Percentiles rank a stretch among this genome's conserved stretches.
phyloP scores from a whole-genome alignment of 2,888 invertebrate genomes.

The Melanotus villosus region DNA sequence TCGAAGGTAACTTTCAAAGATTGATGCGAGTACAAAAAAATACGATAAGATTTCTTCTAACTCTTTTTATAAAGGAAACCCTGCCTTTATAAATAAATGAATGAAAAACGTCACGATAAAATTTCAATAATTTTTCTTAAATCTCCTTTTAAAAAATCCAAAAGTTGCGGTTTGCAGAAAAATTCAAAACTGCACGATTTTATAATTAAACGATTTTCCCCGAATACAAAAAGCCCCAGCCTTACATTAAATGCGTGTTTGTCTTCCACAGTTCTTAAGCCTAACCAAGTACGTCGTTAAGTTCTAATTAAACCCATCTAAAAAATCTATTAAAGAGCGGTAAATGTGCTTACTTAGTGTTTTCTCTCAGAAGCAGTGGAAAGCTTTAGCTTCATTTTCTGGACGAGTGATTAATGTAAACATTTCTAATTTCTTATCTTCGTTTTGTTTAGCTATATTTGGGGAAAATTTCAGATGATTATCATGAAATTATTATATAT shows the following conservation, averaged over 20 bases:
- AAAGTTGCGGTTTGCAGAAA: too few relatives aligned
- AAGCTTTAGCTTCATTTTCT: conserved; percentile 17
- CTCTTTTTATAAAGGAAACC: background rate
- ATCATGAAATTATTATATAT: background rate
- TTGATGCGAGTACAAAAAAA: conserved; percentile 3
- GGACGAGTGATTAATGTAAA: background rate
- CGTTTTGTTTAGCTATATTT: background rate
- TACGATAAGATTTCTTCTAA: background rate
- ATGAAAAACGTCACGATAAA: too few relatives aligned
- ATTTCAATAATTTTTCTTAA: too few relatives aligned
- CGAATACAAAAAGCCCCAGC: too few relatives aligned
- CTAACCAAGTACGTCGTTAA: conserved; percentile 29
- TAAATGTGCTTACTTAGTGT: conserved; percentile 16
- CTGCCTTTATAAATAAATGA: too few relatives aligned
- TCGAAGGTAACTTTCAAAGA: conserved; percentile 2
- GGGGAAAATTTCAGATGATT: background rate
- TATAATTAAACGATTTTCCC: too few relatives aligned
- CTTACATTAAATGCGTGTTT: background rate
- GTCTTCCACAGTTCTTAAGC: conserved; percentile 19
- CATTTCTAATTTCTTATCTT: conserved; percentile 14
- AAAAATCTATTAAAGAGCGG: conserved; percentile 28
- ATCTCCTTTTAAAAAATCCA: too few relatives aligned
- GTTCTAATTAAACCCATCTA: conserved; percentile 28
- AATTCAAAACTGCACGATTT: too few relatives aligned
- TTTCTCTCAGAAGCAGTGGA: conserved; percentile 1